Evolutionary conservation across 1,140 invertebrate genomes (phyloP).

Genomic region (Gonatopus flavifemur): DNA sequence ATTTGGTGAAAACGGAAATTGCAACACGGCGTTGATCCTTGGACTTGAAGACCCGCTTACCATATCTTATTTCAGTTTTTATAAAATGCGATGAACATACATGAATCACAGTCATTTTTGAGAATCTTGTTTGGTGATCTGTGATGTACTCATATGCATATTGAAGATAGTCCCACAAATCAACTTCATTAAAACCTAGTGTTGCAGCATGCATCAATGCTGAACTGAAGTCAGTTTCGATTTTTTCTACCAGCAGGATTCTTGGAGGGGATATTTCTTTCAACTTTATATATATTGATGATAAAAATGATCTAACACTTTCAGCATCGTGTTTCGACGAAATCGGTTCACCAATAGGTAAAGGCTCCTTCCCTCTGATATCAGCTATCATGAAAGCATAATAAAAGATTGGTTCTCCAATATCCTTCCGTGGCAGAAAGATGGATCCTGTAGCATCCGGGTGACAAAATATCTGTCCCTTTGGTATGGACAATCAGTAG

Average conservation of each 20-base stretch:
- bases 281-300: neutral
- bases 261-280: neutral
- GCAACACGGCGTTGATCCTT: too few relatives aligned
- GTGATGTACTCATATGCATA: neutral
- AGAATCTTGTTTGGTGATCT: neutral
- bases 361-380: neutral
- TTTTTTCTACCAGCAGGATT: slow-evolving; percentile 7
- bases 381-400: slow-evolving; percentile 4
- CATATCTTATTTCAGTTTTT: neutral
- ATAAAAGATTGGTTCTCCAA: neutral
- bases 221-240: slow-evolving; percentile 8
- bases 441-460: slow-evolving; percentile 10
- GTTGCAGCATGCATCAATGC: slow-evolving; percentile 2
- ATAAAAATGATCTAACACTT: neutral
- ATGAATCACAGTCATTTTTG: slow-evolving; percentile 5
- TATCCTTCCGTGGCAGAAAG: neutral
- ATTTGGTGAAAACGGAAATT: neutral
- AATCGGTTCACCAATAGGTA: slow-evolving; percentile 6
- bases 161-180: neutral
- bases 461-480: neutral
- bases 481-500: neutral
- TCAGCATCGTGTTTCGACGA: neutral
- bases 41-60: neutral
- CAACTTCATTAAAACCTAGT: neutral
- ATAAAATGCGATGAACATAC: slow-evolving; percentile 9